Base-by-base conservation (phyloP, 2,113 vertebrate genomes). In the Pangasianodon hypophthalmus region DNA sequence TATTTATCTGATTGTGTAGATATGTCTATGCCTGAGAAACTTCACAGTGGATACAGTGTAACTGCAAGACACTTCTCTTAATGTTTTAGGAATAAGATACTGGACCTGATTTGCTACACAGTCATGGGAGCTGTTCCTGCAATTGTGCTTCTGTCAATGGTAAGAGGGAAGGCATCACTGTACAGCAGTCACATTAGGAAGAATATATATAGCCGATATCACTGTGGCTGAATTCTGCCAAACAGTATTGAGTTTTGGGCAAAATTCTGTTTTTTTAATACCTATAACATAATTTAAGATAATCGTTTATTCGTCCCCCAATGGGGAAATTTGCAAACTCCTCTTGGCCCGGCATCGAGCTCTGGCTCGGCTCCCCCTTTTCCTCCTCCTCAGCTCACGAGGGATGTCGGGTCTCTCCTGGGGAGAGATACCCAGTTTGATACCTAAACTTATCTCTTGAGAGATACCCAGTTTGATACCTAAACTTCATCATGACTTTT, bases 121-220 rank as follows among this genome's bases (percentile, higher is more conserved):
- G 93, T 97, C 91, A 99, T 99, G 98, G 98, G 98, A 24, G 96
- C 97, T 88, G 97, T 97, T 92, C 98, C 98, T 0, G 98, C 98
- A 37, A 89, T 98, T 91, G 98, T 99, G 92, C 96, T 99, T 91
- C 95, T 99, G 26, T 99, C 98, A 11, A 99, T 99, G 98, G 98
- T 99, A 95, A 86, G 89, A 89, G 5, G 4, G 21, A 77, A 29
- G 37, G 2, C 10, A 48, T 84, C 3, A 21, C 2, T 67, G 44
- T 37, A 88, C 29, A 50, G 19, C 10, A 14, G 6, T 44, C 52
- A 21, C 19, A 19, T 46, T 16, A 13, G 9, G 2, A 71, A 9
- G 18, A 54, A 3, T 11, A 8, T 26, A 0, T 54, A 18, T 56
- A 56, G 1, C 21, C 1, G 21, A 37, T 37, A 37, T 37, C 14